Percentiles rank a stretch among this genome's conserved stretches.
These are phyloP conservation scores for Trogon surrucura DNA, from an alignment of 2,113 vertebrate species.

Conservation along the genomic window DNA sequence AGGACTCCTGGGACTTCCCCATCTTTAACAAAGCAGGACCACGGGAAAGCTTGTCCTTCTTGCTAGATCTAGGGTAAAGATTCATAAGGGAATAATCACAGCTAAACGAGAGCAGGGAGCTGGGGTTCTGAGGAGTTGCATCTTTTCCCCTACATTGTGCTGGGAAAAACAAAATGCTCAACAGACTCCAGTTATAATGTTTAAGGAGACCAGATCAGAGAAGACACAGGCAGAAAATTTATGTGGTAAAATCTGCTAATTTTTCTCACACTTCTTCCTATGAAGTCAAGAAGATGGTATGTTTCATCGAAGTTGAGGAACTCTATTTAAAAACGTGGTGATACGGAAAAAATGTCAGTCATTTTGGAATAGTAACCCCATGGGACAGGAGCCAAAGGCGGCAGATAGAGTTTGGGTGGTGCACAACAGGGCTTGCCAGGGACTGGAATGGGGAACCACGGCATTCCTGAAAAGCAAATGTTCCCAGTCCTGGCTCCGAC, in stretches of 20 bases:
- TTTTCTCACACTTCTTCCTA: background rate
- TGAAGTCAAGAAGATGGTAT: background rate
- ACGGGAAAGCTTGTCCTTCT: background rate
- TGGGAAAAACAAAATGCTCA: background rate
- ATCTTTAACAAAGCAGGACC: background rate
- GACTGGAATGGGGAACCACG: accelerated
- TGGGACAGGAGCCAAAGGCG: background rate
- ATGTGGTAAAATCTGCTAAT: background rate
- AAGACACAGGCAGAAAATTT: background rate
- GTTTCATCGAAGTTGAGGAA: background rate
- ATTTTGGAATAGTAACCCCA: background rate
- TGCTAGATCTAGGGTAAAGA: background rate
- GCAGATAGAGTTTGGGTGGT: background rate
- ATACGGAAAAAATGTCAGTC: background rate
- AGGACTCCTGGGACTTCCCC: background rate
- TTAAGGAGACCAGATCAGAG: background rate
- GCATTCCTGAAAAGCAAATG: background rate
- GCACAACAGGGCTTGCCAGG: background rate
- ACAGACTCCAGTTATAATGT: background rate
- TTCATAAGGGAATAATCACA: background rate
- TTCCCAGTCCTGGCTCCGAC: background rate
- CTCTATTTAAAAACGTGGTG: background rate
- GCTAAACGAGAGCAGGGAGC: background rate
- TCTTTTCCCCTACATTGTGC: background rate
- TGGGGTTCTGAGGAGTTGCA: background rate